These are phyloP conservation scores for Pelodiscus sinensis DNA, from an alignment of 2,113 vertebrate genomes.

Conservation along the genomic window DNA sequence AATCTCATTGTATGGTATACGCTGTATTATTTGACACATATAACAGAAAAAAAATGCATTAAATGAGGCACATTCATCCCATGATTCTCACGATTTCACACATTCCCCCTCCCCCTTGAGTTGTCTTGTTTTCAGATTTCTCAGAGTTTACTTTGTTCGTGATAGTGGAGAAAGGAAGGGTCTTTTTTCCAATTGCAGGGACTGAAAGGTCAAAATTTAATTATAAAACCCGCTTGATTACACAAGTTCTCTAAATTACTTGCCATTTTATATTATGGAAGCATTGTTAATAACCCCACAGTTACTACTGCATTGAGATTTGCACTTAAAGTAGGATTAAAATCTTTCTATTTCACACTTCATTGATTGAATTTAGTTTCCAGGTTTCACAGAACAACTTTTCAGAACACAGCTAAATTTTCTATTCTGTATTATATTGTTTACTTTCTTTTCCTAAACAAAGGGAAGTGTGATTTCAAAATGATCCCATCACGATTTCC, in stretches of 20 bases:
- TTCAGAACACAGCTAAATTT: neutral
- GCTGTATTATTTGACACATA: conserved; percentile 56
- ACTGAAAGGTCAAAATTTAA: neutral
- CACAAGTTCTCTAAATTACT: neutral
- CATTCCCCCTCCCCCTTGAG: neutral
- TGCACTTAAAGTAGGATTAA: conserved; percentile 8
- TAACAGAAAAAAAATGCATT: conserved; percentile 65
- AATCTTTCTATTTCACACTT: conserved; percentile 36
- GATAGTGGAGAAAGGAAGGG: neutral
- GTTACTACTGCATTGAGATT: neutral
- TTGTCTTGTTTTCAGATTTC: conserved; percentile 48
- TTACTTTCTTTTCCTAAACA: neutral
- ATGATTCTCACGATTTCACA: conserved; percentile 21
- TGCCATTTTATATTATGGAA: neutral
- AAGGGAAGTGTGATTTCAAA: neutral
- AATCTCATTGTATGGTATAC: conserved; percentile 37
- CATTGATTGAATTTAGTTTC: neutral
- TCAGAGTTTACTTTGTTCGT: neutral
- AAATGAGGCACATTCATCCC: conserved; percentile 36
- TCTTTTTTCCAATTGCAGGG: neutral
- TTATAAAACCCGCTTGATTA: neutral
- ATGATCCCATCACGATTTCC: rapidly evolving
- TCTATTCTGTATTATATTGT: neutral
- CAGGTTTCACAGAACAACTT: neutral
- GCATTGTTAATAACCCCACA: neutral